Evolutionary conservation across 2,797 vertebrate species (phyloP).

Genomic region (Mionectes olivaceus): DNA sequence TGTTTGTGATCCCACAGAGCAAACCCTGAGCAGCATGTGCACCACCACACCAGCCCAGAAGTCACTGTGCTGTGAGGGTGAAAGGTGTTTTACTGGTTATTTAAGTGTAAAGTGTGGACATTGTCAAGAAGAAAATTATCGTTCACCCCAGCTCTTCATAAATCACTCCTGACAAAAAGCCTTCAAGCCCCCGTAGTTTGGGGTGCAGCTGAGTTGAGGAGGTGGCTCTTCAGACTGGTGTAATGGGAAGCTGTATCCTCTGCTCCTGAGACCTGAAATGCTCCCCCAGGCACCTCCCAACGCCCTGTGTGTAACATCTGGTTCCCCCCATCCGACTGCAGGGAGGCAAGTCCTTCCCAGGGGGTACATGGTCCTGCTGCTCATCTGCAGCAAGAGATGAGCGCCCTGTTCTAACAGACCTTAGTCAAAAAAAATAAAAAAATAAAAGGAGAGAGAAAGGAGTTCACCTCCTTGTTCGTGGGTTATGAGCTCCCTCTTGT

Average conservation of each 20-base stretch:
- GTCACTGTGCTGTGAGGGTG: fast-evolving
- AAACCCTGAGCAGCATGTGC: fast-evolving
- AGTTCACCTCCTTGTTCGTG: not conserved
- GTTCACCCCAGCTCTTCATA: not conserved
- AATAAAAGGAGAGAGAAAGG: fast-evolving
- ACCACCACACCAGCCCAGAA: not conserved
- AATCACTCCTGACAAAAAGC: not conserved
- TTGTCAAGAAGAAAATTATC: not conserved
- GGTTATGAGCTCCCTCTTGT: conserved; percentile 73
- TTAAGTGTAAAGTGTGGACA: not conserved
- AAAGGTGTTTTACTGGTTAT: not conserved
- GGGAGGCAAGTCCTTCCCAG: fast-evolving
- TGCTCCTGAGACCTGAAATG: not conserved
- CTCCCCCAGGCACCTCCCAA: not conserved
- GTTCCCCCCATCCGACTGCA: fast-evolving
- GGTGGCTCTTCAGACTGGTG: fast-evolving
- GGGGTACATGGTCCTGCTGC: fast-evolving
- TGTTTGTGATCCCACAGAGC: not conserved
- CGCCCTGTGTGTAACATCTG: fast-evolving
- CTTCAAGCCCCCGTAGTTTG: not conserved
- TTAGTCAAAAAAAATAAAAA: fast-evolving
- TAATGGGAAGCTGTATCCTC: fast-evolving
- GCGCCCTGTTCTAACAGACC: not conserved
- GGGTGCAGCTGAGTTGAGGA: fast-evolving
- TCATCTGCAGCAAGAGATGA: not conserved